Evolutionary conservation across 1,140 invertebrate species (phyloP), one percentile per base, ranked within the genome.

Genomic region (Eulimnadia texana): DNA sequence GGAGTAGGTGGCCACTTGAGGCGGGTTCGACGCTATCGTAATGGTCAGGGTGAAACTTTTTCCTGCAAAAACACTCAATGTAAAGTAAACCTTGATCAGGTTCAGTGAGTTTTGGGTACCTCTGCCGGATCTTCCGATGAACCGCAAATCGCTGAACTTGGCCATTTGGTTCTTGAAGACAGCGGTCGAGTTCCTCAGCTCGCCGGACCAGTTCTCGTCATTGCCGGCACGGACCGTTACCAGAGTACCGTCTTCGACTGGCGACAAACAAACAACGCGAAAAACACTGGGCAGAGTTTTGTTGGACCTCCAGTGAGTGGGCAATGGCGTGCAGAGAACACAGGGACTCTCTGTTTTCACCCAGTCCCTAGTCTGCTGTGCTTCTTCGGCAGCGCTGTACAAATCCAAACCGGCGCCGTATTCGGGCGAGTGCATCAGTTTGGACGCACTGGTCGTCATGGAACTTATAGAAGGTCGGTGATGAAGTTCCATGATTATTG

Each of bases 11-110:
- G 92, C 84, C 58, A 98, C 85, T 79, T 98, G 90, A 42, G 90
- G 90, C 58, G 94, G 93, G 64, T 80, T 84, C 27, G 90, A 92
- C 63, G 84, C 86, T 61, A 99, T 82, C 9, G 90, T 93, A 67
- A 98, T 98, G 57, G 92, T 96, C 65, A 99, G 78, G 49, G 89
- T 92, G 76, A 98, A 98, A 72, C 90, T 96, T 76, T 98, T 99
- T 25, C 93, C 93, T 42, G 33, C 33, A 9, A 42, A 9, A 9
- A 42, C 33, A 16, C 16, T 42, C 33, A 42, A 9, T 42, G 33
- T 42, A 42, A 42, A 16, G 33, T 42, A 42, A 42, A 42, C 6
- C 16, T 42, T 9, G 33, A 42, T 42, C 16, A 42, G 33, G 16
- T 42, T 42, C 6, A 16, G 16, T 42, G 6, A 42, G n/a, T n/a